Conservation (phyloP, 2,113 vertebrate genomes). For the Seriola dumerili region DNA sequence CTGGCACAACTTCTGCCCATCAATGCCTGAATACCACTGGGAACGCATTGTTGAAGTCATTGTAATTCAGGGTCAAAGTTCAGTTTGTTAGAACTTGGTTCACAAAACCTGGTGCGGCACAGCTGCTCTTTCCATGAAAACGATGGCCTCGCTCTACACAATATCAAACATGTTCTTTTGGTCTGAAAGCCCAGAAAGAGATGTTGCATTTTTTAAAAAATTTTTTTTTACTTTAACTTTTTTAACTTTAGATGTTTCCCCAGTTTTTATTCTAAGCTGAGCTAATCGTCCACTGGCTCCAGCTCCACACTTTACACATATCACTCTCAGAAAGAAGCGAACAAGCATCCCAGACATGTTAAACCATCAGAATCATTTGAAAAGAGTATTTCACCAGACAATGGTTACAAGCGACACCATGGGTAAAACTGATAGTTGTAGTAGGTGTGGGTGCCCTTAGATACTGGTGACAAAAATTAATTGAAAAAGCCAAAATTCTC, state of each 20-base stretch:
- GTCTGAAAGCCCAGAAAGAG: neutral
- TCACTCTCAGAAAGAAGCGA: too few species aligned
- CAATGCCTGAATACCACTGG: neutral
- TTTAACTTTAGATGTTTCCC: neutral
- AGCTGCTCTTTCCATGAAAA: neutral
- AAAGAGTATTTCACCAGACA: neutral
- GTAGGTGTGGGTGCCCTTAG: neutral
- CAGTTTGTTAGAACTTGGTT: neutral
- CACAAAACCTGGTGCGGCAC: neutral
- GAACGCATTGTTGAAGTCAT: neutral
- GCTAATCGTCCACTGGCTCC: neutral
- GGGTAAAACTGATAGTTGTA: too few species aligned
- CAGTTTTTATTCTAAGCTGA: neutral
- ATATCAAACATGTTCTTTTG: neutral
- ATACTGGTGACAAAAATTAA: neutral
- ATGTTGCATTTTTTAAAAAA: too few species aligned
- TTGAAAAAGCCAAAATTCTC: neutral
- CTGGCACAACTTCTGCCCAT: neutral
- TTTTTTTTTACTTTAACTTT: neutral
- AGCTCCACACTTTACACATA: neutral
- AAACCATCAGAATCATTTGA: neutral
- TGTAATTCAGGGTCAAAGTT: constrained; percentile 14
- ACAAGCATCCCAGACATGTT: neutral
- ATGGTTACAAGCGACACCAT: too few species aligned
- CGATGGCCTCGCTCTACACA: neutral